Evolutionary conservation across 1,140 invertebrate genomes (phyloP).

Genomic region (Pogonomyrmex barbatus): DNA sequence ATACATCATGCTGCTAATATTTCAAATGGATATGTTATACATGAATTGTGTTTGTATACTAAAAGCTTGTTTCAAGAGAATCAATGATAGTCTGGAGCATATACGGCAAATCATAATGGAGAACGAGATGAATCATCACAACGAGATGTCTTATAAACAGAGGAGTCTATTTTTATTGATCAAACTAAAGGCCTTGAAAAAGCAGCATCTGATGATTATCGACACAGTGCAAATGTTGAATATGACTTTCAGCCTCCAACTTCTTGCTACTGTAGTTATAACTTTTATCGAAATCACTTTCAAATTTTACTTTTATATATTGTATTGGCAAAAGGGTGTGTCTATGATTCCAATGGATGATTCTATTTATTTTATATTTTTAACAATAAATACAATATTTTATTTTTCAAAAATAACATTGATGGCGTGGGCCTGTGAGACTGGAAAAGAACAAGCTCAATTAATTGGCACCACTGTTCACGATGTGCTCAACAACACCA

Average conservation of each 20-base stretch:
- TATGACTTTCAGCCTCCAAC: conserved; percentile 73
- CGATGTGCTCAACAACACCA: conserved; percentile 7
- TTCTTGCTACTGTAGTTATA: conserved; percentile 68
- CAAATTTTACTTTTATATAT: neutral
- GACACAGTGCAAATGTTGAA: conserved; percentile 78
- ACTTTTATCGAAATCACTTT: conserved; percentile 81
- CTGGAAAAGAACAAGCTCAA: conserved; percentile 61
- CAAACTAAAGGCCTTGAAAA: conserved; percentile 76
- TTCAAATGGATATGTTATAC: conserved; percentile 78
- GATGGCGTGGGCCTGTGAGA: neutral
- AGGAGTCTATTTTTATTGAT: conserved; percentile 75
- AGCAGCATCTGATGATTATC: conserved; percentile 76
- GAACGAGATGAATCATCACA: conserved; percentile 69
- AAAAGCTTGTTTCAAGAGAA: conserved; percentile 70
- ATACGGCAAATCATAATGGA: conserved; percentile 59
- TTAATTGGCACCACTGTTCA: conserved; percentile 75
- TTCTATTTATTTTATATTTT: conserved; percentile 75
- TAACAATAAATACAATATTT: conserved; percentile 63
- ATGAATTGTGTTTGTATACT: conserved; percentile 76
- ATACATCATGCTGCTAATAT: conserved; percentile 71
- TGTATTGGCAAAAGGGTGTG: neutral
- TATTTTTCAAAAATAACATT: conserved; percentile 1
- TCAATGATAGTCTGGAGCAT: conserved; percentile 72
- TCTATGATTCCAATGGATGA: conserved; percentile 15
- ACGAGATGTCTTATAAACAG: conserved; percentile 68